These are phyloP conservation scores for Temnothorax curvispinosus DNA, from an alignment of 1,140 invertebrate species.

Conservation along the genomic window DNA sequence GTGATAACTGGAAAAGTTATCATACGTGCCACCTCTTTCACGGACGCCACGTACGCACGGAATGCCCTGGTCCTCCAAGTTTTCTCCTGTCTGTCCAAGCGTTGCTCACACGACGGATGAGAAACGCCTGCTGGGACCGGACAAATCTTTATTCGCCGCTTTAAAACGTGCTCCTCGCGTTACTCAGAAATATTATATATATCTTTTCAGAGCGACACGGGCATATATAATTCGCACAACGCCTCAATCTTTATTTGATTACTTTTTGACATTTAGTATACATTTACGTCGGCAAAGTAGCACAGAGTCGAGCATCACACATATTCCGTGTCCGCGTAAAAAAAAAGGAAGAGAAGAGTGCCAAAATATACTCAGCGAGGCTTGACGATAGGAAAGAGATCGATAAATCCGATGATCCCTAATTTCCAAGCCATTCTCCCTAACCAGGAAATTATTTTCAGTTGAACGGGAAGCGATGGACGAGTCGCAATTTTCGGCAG, in stretches of 20 bases:
- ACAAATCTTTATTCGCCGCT: constrained; percentile 26
- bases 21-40: constrained; percentile 64
- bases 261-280: neutral
- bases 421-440: constrained; percentile 52
- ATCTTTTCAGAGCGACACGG: neutral
- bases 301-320: neutral
- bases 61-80: constrained; percentile 56
- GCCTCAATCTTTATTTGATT: neutral
- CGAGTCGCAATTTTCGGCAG: constrained; percentile 44
- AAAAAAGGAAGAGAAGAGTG: neutral
- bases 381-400: neutral
- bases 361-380: neutral
- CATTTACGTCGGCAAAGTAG: neutral
- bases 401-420: constrained; percentile 45
- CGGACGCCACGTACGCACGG: constrained; percentile 63
- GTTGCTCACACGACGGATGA: constrained; percentile 17
- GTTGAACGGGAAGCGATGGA: constrained; percentile 8
- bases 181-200: neutral
- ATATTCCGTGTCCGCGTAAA: neutral
- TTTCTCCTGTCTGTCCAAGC: constrained; percentile 54
- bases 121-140: neutral
- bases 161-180: constrained; percentile 17
- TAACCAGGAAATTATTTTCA: constrained; percentile 50
- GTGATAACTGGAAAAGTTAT: constrained; percentile 75
- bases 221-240: neutral